Evolutionary conservation across 2,888 invertebrate species (phyloP).

Genomic region (Lasioglossum zephyrum): DNA sequence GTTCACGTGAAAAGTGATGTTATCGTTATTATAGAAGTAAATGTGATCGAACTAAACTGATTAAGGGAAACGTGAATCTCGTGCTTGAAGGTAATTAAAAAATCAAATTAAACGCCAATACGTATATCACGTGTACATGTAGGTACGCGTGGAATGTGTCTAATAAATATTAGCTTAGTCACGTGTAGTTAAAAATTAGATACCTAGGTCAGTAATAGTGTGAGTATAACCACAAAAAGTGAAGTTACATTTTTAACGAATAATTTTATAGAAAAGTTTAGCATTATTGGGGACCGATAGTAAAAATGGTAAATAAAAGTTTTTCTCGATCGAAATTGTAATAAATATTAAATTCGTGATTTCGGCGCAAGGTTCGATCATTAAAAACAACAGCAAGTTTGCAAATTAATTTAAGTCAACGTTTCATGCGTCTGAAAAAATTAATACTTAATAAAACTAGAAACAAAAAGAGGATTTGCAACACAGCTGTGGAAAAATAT

Average conservation of each 20-base stretch:
- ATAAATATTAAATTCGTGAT: too few species aligned
- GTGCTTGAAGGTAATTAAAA: background rate
- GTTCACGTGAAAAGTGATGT: background rate
- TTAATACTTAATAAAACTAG: too few species aligned
- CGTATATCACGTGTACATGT: background rate
- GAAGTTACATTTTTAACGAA: background rate
- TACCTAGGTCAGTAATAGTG: background rate
- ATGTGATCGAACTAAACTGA: conserved; percentile 1
- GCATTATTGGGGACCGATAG: too few species aligned
- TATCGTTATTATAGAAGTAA: background rate
- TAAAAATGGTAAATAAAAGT: too few species aligned
- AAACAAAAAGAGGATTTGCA: too few species aligned
- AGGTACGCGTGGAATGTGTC: background rate
- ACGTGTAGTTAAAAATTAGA: background rate
- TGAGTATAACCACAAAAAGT: background rate
- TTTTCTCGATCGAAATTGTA: too few species aligned
- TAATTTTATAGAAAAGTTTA: too few species aligned
- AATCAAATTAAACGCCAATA: background rate
- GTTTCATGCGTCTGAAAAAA: too few species aligned
- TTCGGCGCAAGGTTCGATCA: too few species aligned
- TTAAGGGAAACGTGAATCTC: background rate
- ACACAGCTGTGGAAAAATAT: too few species aligned
- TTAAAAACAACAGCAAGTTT: too few species aligned
- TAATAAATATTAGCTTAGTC: background rate
- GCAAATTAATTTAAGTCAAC: too few species aligned